These are phyloP conservation scores for Drosophila yooni DNA, from an alignment of 2,888 invertebrate species.

Conservation along the genomic window DNA sequence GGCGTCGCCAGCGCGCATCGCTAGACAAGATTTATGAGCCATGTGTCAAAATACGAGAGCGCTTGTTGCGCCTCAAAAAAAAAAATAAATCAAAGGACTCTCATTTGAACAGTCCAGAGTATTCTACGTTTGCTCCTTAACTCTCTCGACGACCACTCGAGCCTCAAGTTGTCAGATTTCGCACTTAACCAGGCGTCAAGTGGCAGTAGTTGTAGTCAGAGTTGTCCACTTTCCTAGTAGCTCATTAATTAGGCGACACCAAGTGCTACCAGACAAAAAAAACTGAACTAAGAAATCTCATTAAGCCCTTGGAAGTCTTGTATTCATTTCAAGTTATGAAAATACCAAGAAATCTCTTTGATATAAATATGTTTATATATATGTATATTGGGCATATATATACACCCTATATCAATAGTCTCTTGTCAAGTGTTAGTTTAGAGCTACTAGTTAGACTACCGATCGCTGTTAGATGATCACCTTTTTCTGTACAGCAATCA, in stretches of 20 bases:
- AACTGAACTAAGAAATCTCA: slow-evolving; percentile 23
- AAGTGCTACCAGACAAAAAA: slow-evolving; percentile 47
- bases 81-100: background rate
- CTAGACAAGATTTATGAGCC: slow-evolving; percentile 74
- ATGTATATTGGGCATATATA: background rate
- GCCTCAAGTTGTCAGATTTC: slow-evolving; percentile 63
- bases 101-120: background rate
- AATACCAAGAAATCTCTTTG: background rate
- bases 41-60: slow-evolving; percentile 77
- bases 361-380: background rate
- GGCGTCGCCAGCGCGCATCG: slow-evolving; percentile 47
- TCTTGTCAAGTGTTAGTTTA: background rate
- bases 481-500: background rate
- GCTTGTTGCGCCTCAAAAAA: slow-evolving; percentile 40
- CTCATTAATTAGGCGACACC: slow-evolving; percentile 66
- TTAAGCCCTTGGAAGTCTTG: background rate
- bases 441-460: background rate
- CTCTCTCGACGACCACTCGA: slow-evolving; percentile 27
- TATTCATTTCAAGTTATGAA: background rate
- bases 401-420: background rate
- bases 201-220: slow-evolving; percentile 34
- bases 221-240: slow-evolving; percentile 51
- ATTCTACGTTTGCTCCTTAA: background rate
- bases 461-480: background rate
- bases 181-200: slow-evolving; percentile 76